These are phyloP conservation scores for Suncus etruscus DNA, from an alignment of 2,113 vertebrate genomes.

Conservation along the genomic window DNA sequence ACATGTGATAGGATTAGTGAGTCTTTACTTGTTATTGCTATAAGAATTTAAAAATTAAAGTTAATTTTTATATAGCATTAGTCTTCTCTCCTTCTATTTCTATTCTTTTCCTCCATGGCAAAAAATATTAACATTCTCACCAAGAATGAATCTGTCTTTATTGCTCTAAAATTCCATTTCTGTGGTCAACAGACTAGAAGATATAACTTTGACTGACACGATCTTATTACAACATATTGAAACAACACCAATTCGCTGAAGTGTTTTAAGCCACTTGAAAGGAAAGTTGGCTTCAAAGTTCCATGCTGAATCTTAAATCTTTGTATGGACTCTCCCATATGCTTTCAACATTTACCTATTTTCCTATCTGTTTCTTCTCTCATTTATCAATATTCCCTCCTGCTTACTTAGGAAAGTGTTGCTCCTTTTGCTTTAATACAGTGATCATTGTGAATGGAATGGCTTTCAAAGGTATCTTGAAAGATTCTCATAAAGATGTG, in stretches of 20 bases:
- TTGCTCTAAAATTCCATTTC: neutral
- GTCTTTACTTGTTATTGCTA: neutral
- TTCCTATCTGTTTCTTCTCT: neutral
- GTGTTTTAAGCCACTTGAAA: neutral
- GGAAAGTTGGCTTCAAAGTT: neutral
- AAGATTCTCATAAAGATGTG: neutral
- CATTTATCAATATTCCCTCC: neutral
- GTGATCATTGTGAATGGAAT: neutral
- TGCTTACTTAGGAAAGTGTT: neutral
- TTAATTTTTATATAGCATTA: too few species aligned
- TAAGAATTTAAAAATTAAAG: neutral
- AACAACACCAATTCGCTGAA: neutral
- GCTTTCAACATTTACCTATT: neutral
- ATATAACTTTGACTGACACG: neutral
- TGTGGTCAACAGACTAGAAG: neutral
- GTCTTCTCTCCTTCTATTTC: neutral
- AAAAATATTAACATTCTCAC: constrained; percentile 22
- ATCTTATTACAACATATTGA: neutral
- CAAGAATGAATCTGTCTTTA: neutral
- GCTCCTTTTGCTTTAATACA: neutral
- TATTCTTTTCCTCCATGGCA: neutral
- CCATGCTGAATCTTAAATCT: neutral
- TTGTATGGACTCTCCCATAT: neutral
- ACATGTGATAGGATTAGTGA: neutral
- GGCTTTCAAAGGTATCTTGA: neutral